Percentiles rank a stretch among this genome's conserved stretches.
These are phyloP conservation scores for Zingel zingel DNA, from an alignment of 2,113 vertebrate genomes.

Conservation along the genomic window DNA sequence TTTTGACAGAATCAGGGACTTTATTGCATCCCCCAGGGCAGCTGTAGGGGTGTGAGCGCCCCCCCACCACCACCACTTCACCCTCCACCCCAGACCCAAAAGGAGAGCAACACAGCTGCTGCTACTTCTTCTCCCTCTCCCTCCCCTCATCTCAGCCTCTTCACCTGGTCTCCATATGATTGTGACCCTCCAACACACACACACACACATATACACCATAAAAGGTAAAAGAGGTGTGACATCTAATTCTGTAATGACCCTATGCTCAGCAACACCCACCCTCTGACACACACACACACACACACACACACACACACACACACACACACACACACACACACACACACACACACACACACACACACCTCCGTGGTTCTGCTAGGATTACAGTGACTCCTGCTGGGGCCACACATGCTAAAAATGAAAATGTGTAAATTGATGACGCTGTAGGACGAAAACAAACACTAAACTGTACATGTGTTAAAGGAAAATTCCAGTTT, in stretches of 20 bases:
- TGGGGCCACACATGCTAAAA: conserved; percentile 41
- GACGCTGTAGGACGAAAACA: background rate
- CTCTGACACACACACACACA: conserved; percentile 9
- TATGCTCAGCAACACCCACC: conserved; percentile 3
- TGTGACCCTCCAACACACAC: conserved; percentile 42
- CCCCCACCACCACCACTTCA: background rate
- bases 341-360: conserved; percentile 10
- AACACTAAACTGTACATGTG: background rate
- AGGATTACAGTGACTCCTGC: conserved; percentile 31
- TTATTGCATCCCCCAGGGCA: conserved; percentile 56
- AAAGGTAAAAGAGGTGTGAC: conserved; percentile 69
- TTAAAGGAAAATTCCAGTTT: background rate
- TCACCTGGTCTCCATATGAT: conserved; percentile 74
- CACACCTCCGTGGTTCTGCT: conserved; percentile 14
- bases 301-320: background rate
- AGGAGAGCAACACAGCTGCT: conserved; percentile 68
- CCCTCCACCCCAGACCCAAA: conserved; percentile 34
- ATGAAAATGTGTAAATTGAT: conserved; percentile 11
- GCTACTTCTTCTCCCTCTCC: conserved; percentile 10
- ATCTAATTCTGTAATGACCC: conserved; percentile 54
- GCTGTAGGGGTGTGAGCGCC: conserved; percentile 47
- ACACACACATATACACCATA: conserved; percentile 36
- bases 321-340: conserved; percentile 2
- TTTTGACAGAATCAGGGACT: conserved; percentile 68
- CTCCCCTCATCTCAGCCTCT: conserved; percentile 24